Evolutionary conservation across 2,888 invertebrate species (phyloP).

Genomic region (Pheosia gnoma): DNA sequence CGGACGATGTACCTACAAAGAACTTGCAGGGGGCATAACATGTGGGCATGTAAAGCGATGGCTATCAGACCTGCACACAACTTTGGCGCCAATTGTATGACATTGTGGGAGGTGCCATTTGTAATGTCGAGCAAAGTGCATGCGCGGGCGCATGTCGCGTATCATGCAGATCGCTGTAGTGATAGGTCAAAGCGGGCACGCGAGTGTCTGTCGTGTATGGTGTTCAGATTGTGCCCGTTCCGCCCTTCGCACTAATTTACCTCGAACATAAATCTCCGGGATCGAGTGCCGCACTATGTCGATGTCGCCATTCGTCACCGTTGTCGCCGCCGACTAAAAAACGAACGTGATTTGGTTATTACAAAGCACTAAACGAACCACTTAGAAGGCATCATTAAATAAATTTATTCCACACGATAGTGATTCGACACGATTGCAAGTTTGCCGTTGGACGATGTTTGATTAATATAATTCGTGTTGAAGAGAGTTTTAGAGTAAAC

Average conservation of each 20-base stretch:
- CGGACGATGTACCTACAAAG: neutral
- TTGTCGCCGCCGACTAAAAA: constrained; percentile 61
- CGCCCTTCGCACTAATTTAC: constrained; percentile 66
- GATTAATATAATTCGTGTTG: constrained; percentile 57
- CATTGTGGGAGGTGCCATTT: constrained; percentile 68
- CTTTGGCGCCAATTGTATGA: constrained; percentile 52
- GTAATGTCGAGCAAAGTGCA: constrained; percentile 61
- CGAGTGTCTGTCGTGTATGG: constrained; percentile 47
- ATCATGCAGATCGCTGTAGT: constrained; percentile 54
- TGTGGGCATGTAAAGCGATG: constrained; percentile 39
- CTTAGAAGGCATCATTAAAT: constrained; percentile 74
- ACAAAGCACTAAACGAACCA: constrained; percentile 68
- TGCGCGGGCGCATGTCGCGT: constrained; percentile 55
- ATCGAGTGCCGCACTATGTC: constrained; percentile 53
- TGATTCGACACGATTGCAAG: constrained; percentile 76
- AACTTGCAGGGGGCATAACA: constrained; percentile 25
- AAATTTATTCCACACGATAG: constrained; percentile 70
- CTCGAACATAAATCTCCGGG: constrained; percentile 58
- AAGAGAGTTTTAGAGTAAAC: constrained; percentile 47
- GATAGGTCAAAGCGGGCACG: constrained; percentile 61
- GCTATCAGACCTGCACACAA: constrained; percentile 47
- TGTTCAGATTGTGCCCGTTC: constrained; percentile 50
- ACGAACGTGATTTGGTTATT: constrained; percentile 77
- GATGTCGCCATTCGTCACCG: constrained; percentile 68
- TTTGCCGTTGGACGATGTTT: constrained; percentile 57